These are phyloP conservation scores for Willowsia nigromaculata DNA, from an alignment of 2,888 invertebrate species.

Conservation along the genomic window DNA sequence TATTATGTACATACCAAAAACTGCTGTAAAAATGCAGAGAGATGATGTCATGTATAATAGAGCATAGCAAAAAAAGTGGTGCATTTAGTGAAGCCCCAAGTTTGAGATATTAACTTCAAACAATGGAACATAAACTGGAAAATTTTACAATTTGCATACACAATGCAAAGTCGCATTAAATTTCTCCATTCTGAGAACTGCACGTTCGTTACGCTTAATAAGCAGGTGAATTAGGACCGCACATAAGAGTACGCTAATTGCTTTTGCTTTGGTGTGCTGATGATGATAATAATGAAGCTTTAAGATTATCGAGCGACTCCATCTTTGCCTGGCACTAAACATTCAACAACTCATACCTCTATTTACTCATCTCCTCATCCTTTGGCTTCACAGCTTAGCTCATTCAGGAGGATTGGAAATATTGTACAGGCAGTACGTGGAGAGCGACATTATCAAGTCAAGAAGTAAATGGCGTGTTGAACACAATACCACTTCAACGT, in stretches of 20 bases:
- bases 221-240: background rate
- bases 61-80: background rate
- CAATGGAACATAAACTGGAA: constrained; percentile 8
- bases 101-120: background rate
- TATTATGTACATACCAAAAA: too few species aligned
- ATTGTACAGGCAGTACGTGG: constrained; percentile 9
- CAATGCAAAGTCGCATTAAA: background rate
- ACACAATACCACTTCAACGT: constrained; percentile 16
- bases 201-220: too few species aligned
- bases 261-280: background rate
- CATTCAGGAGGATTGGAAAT: background rate
- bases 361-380: background rate
- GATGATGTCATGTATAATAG: background rate
- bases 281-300: constrained; percentile 12
- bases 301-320: constrained; percentile 45
- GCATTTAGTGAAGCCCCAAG: background rate
- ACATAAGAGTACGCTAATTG: background rate
- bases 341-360: background rate
- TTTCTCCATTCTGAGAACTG: background rate
- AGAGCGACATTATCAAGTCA: too few species aligned
- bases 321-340: background rate
- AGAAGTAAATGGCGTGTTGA: too few species aligned
- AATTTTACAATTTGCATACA: constrained; percentile 3
- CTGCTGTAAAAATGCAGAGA: background rate
- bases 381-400: background rate